Evolutionary conservation across 2,797 vertebrate genomes (phyloP).

Genomic region (Oreochromis mossambicus): DNA sequence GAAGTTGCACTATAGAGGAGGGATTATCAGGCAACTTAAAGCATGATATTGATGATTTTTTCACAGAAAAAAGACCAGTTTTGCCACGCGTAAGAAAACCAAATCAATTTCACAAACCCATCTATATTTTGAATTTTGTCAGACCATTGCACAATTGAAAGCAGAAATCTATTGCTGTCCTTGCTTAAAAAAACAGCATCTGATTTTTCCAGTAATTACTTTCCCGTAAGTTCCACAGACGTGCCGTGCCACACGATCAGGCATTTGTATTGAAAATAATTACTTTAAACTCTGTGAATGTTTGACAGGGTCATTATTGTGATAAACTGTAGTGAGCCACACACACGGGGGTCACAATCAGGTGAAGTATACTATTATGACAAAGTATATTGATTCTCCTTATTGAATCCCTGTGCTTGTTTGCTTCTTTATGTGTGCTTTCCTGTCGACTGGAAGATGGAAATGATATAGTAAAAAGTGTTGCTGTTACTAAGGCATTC

Average conservation of each 20-base stretch:
- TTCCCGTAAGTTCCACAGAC: neutral
- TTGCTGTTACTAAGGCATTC: neutral
- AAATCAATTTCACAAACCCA: neutral
- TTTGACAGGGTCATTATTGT: neutral
- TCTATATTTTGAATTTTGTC: neutral
- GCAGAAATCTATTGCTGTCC: neutral
- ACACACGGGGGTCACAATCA: conserved; percentile 1
- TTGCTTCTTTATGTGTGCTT: neutral
- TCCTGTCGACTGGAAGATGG: neutral
- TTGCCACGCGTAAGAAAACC: neutral
- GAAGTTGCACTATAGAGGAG: neutral
- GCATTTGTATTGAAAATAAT: neutral
- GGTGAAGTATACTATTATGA: conserved; percentile 17
- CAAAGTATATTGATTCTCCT: conserved; percentile 25
- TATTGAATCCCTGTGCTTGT: neutral
- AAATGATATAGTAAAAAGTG: neutral
- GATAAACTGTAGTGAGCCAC: neutral
- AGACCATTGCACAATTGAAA: neutral
- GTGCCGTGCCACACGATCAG: neutral
- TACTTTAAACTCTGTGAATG: neutral
- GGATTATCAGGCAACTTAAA: neutral
- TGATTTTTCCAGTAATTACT: neutral
- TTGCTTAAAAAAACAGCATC: neutral
- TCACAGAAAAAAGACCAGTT: neutral
- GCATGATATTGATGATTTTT: neutral